Percentiles rank a stretch among this genome's conserved stretches.
These are phyloP conservation scores for Panthera leo DNA, from an alignment of 2,113 vertebrate genomes.

Conservation along the genomic window DNA sequence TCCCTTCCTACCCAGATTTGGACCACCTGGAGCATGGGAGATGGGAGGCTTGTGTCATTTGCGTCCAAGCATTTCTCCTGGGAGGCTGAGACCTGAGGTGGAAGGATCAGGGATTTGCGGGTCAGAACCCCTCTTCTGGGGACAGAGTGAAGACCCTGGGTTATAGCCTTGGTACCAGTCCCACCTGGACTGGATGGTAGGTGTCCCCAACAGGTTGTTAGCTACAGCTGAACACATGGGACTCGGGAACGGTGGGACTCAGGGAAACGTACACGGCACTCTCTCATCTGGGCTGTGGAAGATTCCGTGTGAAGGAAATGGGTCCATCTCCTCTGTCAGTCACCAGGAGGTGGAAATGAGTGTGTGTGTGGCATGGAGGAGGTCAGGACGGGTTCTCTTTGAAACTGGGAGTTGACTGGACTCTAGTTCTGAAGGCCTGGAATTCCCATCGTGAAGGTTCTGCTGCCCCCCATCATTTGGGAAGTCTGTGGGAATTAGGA, in stretches of 20 bases:
- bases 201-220: not conserved
- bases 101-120: not conserved
- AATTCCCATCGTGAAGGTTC: not conserved
- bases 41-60: not conserved
- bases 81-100: not conserved
- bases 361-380: accelerated
- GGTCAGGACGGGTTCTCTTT: not conserved
- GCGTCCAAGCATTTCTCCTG: not conserved
- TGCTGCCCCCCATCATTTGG: not conserved
- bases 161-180: not conserved
- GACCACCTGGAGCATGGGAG: not conserved
- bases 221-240: not conserved
- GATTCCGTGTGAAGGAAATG: not conserved
- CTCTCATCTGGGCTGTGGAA: no score
- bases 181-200: not conserved
- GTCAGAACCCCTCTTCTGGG: not conserved
- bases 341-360: not conserved
- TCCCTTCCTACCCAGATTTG: not conserved
- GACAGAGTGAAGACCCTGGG: not conserved
- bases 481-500: not conserved
- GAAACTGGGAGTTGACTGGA: not conserved
- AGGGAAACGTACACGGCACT: not conserved
- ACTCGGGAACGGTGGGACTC: no score
- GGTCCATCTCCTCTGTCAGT: not conserved
- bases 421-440: not conserved